Evolutionary conservation across 2,797 vertebrate species (phyloP), one percentile per base, ranked within the genome.

Genomic region (Brotula barbata): DNA sequence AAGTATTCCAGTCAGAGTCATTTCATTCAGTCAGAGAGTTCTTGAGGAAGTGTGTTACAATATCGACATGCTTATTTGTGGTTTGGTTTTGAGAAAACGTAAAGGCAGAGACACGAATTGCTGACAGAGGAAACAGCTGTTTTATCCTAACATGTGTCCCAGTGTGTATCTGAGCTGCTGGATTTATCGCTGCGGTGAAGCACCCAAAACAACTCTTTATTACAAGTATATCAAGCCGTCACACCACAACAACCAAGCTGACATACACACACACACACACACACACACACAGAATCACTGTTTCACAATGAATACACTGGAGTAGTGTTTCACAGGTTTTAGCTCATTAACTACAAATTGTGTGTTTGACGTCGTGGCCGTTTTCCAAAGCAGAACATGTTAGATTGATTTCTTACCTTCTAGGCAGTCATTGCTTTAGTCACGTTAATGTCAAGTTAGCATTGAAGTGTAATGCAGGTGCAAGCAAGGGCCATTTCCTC

Each of bases 101-200:
- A 13, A 53, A 46, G 46, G 37, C 20, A 56, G 58, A 51, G 68
- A 57, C 75, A 68, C n/a, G n/a, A n/a, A n/a, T n/a, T n/a, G n/a
- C n/a, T n/a, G n/a, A n/a, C n/a, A n/a, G n/a, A n/a, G n/a, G n/a
- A n/a, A n/a, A n/a, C n/a, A n/a, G n/a, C n/a, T 54, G 71, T 53
- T 17, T 77, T 46, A 77, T 74, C 75, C 69, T 71, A 61, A 54
- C 75, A 56, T 64, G 78, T 59, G 57, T 70, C 66, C 58, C 63
- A 12, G 75, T 6, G 56, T 59, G 14, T 55, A 48, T 52, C 28
- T 22, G 15, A 57, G 64, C 52, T 60, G 60, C 69, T 72, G 70
- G 42, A 56, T 60, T 61, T 64, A 68, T 61, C 19, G 54, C 43
- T 11, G 43, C 15, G 22, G 21, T 41, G 60, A 20, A 69, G 14